phyloP scores from a whole-genome alignment of 2,888 invertebrate genomes.

The Diarsia mendica region DNA sequence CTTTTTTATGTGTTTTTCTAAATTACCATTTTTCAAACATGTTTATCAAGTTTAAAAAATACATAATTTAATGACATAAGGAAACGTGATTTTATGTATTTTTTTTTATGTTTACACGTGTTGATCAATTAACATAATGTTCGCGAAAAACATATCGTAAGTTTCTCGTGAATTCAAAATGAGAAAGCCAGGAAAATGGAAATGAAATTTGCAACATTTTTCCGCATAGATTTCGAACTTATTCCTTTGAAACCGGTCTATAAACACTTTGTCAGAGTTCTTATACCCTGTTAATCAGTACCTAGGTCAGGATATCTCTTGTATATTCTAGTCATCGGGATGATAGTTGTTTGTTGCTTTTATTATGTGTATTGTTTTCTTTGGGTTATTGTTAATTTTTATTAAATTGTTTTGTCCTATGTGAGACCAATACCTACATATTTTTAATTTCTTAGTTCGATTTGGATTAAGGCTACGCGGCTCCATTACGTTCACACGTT shows the following conservation, averaged over 20 bases:
- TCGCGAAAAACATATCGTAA: background rate
- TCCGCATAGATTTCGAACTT: background rate
- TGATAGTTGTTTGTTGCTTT: too few relatives aligned
- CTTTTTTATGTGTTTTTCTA: background rate
- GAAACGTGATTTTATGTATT: background rate
- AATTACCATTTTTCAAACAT: slow-evolving; percentile 3
- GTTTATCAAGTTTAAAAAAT: background rate
- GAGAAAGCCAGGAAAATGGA: background rate
- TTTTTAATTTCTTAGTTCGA: too few relatives aligned
- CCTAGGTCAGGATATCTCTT: too few relatives aligned
- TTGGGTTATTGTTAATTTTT: too few relatives aligned
- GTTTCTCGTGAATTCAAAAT: background rate
- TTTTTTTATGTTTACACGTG: background rate
- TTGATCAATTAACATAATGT: background rate
- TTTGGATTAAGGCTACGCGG: too few relatives aligned
- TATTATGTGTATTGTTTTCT: too few relatives aligned
- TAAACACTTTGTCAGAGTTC: background rate
- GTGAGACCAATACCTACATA: too few relatives aligned
- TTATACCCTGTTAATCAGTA: background rate
- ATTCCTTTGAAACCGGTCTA: background rate
- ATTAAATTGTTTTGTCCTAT: too few relatives aligned
- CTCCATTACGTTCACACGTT: too few relatives aligned
- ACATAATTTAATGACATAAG: too few relatives aligned
- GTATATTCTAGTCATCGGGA: background rate
- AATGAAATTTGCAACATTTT: background rate